Evolutionary conservation across 2,888 invertebrate species (phyloP), one percentile per base, ranked within the genome.

Genomic region (Callosobruchus maculatus): DNA sequence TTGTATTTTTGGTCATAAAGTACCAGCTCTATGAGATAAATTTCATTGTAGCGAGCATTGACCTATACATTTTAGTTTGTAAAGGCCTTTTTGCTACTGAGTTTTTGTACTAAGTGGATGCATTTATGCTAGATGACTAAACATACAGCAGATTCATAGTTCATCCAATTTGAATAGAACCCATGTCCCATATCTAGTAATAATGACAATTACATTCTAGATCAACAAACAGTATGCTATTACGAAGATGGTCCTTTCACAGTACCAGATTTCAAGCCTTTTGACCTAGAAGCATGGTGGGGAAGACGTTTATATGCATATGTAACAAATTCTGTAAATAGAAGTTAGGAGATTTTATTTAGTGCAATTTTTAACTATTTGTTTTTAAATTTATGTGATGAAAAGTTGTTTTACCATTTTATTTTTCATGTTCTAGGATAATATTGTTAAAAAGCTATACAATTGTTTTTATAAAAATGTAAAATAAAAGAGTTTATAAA

Each of bases 271-370:
- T 97, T 96, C 86, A 94, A 95, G 83, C 95, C 96, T 21, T 96
- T 96, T 84, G 96, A 97, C 88, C 89, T 97, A 83, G 96, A 96
- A 85, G 93, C 94, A 67, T 96, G 95, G 94, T 96, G 96, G 95
- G 95, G 95, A 77, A 94, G 94, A 85, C 90, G 96, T 78, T 88
- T 95, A 77, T 95, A 93, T 88, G 94, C 95, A 83, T 95, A 94
- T 86, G 94, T 95, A 86, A 95, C 95, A 74, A 94, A 93, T 86
- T 95, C 94, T 76, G 81, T 81, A 30, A 84, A 82, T 74, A 76
- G 77, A 80, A 78, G 74, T 71, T 79, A 75, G 68, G 67, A 49
- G 26, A 72, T 21, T 73, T 70, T 30, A 49, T 72, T 70, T 30
- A 49, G 49, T 49, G 49, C 49, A 49, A 49, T 13, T 49, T 49